phyloP scores from a whole-genome alignment of 2,797 vertebrate genomes.

The Gadopsis bispinosus region DNA sequence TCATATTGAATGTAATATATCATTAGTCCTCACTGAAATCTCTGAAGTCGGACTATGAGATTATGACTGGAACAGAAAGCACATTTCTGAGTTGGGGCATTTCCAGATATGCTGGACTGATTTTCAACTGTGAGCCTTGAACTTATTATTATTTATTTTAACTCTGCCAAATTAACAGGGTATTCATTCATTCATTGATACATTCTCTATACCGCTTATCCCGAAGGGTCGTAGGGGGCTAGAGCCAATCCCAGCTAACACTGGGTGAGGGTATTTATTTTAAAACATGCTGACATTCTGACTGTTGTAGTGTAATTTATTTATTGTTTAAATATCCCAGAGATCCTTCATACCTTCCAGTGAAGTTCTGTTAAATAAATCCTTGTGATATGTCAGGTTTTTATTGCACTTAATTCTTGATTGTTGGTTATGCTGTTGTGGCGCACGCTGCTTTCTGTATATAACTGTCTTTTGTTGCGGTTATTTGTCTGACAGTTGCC shows the following conservation, averaged over 20 bases:
- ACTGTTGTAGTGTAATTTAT: neutral
- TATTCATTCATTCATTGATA: neutral
- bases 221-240: too few species aligned
- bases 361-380: too few species aligned
- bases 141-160: neutral
- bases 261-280: neutral
- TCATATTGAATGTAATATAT: neutral
- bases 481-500: too few species aligned
- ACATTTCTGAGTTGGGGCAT: slow-evolving; percentile 41
- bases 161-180: neutral
- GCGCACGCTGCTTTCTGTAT: too few species aligned
- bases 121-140: neutral
- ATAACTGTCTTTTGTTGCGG: too few species aligned
- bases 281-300: neutral
- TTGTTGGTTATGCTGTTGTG: too few species aligned
- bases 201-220: too few species aligned
- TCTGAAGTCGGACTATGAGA: neutral
- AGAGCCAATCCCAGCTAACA: too few species aligned
- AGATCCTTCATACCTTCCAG: too few species aligned
- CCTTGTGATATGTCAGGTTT: too few species aligned
- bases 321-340: neutral
- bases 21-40: neutral
- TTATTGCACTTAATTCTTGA: too few species aligned
- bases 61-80: neutral
- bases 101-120: neutral